Percentiles rank a stretch among this genome's conserved stretches.
These are phyloP conservation scores for Cacatua alba DNA, from an alignment of 2,113 vertebrate species.

Conservation along the genomic window DNA sequence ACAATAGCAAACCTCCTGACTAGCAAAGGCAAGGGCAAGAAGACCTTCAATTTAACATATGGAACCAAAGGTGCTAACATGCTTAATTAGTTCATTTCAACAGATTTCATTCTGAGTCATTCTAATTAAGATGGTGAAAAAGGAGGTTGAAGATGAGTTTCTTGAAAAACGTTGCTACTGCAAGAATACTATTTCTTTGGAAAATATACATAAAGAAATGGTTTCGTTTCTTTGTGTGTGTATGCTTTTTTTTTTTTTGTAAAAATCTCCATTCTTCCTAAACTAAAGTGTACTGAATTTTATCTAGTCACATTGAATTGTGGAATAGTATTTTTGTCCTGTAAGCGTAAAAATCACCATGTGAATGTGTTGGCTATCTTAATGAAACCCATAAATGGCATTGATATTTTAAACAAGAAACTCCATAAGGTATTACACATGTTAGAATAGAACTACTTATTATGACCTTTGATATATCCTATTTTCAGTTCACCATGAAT, in stretches of 20 bases:
- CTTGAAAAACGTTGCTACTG: not conserved
- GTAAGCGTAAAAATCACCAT: not conserved
- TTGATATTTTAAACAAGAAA: not conserved
- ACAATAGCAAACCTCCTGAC: not conserved
- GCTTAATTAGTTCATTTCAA: slow-evolving; percentile 51
- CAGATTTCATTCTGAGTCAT: slow-evolving; percentile 43
- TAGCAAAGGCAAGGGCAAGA: slow-evolving; percentile 25
- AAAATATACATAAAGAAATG: not conserved
- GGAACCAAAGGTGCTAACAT: slow-evolving; percentile 53
- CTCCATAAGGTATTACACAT: not conserved
- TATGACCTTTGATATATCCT: not conserved
- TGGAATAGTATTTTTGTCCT: not conserved
- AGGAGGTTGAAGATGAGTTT: not conserved
- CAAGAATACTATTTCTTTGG: not conserved
- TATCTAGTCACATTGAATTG: not conserved
- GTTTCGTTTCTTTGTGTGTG: not conserved
- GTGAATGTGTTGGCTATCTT: not conserved
- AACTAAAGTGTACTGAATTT: not conserved
- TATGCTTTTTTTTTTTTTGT: too few relatives aligned
- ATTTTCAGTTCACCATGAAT: not conserved
- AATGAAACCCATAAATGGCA: not conserved
- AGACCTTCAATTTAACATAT: not conserved
- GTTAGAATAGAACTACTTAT: not conserved
- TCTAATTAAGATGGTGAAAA: not conserved
- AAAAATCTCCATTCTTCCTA: not conserved